These are phyloP conservation scores for Trilocha varians DNA, from an alignment of 2,888 invertebrate species.

Conservation along the genomic window DNA sequence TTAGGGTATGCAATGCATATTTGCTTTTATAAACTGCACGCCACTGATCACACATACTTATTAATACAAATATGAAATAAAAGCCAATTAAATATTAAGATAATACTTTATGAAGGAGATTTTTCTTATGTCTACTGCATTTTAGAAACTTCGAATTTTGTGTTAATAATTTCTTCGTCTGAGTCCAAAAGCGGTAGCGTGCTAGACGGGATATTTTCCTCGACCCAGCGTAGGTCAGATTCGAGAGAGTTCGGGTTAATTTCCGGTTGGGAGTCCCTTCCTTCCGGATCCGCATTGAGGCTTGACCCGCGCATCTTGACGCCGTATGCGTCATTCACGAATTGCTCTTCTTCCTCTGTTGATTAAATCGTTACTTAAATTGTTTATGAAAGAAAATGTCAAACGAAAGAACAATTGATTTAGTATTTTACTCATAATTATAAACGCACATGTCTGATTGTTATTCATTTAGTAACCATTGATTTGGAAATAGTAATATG, in stretches of 20 bases:
- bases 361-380: no score
- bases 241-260: constrained; percentile 42
- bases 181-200: constrained; percentile 79
- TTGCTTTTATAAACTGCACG: no score
- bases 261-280: constrained; percentile 24
- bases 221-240: constrained; percentile 84
- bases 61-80: constrained; percentile 12
- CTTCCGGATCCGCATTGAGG: constrained; percentile 30
- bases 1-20: no score
- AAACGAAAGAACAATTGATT: no score
- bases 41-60: no score
- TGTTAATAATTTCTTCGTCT: constrained; percentile 88
- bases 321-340: constrained; percentile 90
- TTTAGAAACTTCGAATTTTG: constrained; percentile 90
- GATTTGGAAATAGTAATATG: no score
- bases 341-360: constrained; percentile 85
- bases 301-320: constrained; percentile 79
- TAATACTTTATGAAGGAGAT: constrained; percentile 34
- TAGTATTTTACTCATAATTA: no score
- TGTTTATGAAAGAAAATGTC: no score
- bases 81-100: constrained; percentile 25
- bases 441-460: no score
- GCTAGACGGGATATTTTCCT: constrained; percentile 91
- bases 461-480: no score
- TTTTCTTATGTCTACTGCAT: constrained; percentile 78